Evolutionary conservation across 2,113 vertebrate species (phyloP).

Genomic region (Morone chrysops): DNA sequence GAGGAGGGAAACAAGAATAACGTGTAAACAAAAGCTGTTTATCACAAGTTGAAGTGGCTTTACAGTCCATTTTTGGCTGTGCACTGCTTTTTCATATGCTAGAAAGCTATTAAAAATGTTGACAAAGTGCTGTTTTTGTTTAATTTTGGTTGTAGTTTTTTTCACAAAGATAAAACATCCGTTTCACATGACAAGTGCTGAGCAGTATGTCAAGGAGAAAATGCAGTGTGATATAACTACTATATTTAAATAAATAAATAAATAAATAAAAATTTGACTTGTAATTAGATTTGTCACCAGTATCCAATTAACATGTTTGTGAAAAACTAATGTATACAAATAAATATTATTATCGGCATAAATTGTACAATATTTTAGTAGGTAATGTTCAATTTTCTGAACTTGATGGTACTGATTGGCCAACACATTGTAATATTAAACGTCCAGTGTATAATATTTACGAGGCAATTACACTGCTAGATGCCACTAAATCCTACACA

Average conservation of each 20-base stretch:
- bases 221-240: not conserved
- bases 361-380: not conserved
- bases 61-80: not conserved
- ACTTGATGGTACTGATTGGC: not conserved
- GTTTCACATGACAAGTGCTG: not conserved
- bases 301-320: not conserved
- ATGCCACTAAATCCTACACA: too few relatives aligned
- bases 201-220: not conserved
- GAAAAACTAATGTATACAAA: not conserved
- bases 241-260: too few relatives aligned
- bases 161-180: not conserved
- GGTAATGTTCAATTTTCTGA: not conserved
- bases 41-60: slow-evolving; percentile 11
- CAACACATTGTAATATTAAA: not conserved
- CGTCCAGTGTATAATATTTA: too few relatives aligned
- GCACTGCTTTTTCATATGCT: not conserved
- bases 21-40: slow-evolving; percentile 4
- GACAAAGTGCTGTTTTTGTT: not conserved
- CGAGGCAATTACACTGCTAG: too few relatives aligned
- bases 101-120: not conserved
- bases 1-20: not conserved
- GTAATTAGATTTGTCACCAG: not conserved
- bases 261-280: too few relatives aligned
- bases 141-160: not conserved
- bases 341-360: not conserved